phyloP scores from a whole-genome alignment of 1,140 invertebrate species.

The Temnothorax curvispinosus region DNA sequence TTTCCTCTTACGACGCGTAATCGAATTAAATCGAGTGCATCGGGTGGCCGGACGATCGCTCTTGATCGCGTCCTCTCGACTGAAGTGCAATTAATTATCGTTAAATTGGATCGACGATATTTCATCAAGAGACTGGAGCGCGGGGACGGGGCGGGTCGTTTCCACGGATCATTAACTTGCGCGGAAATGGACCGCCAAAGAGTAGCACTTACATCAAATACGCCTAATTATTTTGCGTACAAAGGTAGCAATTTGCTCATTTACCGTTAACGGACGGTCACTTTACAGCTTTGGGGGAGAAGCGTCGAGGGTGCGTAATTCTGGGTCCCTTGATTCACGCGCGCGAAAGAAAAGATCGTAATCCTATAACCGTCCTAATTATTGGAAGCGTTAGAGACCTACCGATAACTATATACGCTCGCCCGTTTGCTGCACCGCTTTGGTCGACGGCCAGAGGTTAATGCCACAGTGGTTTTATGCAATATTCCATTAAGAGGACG shows the following conservation, averaged over 20 bases:
- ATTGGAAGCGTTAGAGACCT: constrained; percentile 45
- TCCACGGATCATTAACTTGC: constrained; percentile 69
- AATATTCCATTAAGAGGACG: constrained; percentile 73
- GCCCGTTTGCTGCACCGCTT: constrained; percentile 50
- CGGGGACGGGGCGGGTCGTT: constrained; percentile 23
- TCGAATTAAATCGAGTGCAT: constrained; percentile 73
- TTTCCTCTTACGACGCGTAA: constrained; percentile 43
- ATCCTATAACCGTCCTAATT: constrained; percentile 56
- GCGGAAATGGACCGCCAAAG: constrained; percentile 62
- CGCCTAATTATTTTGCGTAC: constrained; percentile 65
- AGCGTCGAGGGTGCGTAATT: background rate
- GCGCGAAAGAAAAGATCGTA: background rate
- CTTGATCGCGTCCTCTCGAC: constrained; percentile 60
- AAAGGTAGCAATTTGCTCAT: constrained; percentile 16
- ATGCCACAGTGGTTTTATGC: constrained; percentile 71
- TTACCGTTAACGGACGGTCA: constrained; percentile 10
- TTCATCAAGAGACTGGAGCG: constrained; percentile 57
- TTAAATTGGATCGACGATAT: constrained; percentile 71
- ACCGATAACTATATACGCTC: constrained; percentile 41
- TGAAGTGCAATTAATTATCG: constrained; percentile 73
- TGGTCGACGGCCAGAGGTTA: constrained; percentile 51
- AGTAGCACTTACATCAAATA: constrained; percentile 43
- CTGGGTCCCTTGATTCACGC: background rate
- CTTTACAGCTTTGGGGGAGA: constrained; percentile 7
- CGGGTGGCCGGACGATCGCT: constrained; percentile 56